These are phyloP conservation scores for Agrotis ipsilon DNA, from an alignment of 2,888 invertebrate species.

Conservation along the genomic window DNA sequence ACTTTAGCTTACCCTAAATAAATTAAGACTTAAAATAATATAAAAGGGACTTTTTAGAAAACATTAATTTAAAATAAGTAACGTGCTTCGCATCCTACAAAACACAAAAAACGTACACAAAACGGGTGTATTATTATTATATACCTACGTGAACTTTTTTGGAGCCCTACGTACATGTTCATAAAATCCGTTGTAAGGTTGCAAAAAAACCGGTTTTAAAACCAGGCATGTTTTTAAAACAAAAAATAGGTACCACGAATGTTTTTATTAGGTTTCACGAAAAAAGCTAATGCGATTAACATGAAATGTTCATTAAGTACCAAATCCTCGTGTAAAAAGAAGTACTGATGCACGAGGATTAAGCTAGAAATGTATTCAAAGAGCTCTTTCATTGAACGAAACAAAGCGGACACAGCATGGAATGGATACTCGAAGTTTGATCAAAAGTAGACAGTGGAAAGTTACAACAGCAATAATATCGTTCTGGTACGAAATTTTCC, in stretches of 20 bases:
- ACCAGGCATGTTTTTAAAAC: conserved; percentile 19
- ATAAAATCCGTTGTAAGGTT: conserved; percentile 12
- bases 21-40: too few relatives aligned
- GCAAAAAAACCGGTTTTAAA: conserved; percentile 9
- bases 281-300: conserved; percentile 31
- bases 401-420: not conserved
- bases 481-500: not conserved
- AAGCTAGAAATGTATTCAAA: not conserved
- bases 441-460: not conserved
- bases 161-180: not conserved
- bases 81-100: not conserved
- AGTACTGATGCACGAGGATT: not conserved
- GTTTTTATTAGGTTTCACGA: conserved; percentile 6
- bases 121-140: not conserved
- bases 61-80: too few relatives aligned
- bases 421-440: not conserved
- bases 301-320: conserved; percentile 28
- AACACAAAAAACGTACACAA: not conserved
- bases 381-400: not conserved
- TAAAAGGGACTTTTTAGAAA: too few relatives aligned
- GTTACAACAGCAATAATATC: not conserved
- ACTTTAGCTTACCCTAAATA: too few relatives aligned
- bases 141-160: not conserved
- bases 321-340: not conserved
- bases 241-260: conserved; percentile 10